Base-by-base conservation (phyloP, 2,888 invertebrate genomes). In the Spodoptera exigua region DNA sequence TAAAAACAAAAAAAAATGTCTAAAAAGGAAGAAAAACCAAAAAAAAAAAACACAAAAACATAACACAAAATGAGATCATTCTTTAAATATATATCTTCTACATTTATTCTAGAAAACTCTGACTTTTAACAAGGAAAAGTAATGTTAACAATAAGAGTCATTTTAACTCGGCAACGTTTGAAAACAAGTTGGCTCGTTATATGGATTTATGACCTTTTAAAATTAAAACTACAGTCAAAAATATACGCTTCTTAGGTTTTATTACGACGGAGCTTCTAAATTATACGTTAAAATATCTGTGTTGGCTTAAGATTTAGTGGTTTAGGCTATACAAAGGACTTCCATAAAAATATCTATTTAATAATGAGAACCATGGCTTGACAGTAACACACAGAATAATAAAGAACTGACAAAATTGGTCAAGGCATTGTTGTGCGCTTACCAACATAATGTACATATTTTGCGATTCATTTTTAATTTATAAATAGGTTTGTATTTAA, bases 141-240 rank as follows among this genome's bases (percentile, higher is more conserved):
- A 18, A 37, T 40, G 11, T 32, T n/a, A 34, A 69, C 27, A 62
- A 59, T 51, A 54, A 51, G 39, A 58, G 21, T 52, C 9, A 67
- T 52, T 66, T 68, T 57, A 44, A 57, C 44, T 52, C 21, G 41
- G 10, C 57, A 17, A 3, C 27, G 47, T 34, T 40, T 48, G 52
- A 13, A 34, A 57, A 57, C 47, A 70, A 70, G 58, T 73, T 70
- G 43, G 56, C 54, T 67, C 73, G 43, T 74, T 70, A 70, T 17
- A 2, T 11, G 34, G 51, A 74, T 73, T 73, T 73, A 74, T 67
- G 63, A 41, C 44, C 55, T 57, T 53, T 61, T 63, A 54, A 74
- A 70, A 70, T 63, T 70, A 59, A 70, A 70, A 72, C 54, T 68
- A 60, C 54, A 41, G 54, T 37, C 53, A 34, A 46, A 63, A 57